phyloP scores from a whole-genome alignment of 1,140 invertebrate genomes.

The Mamestra configurata region DNA sequence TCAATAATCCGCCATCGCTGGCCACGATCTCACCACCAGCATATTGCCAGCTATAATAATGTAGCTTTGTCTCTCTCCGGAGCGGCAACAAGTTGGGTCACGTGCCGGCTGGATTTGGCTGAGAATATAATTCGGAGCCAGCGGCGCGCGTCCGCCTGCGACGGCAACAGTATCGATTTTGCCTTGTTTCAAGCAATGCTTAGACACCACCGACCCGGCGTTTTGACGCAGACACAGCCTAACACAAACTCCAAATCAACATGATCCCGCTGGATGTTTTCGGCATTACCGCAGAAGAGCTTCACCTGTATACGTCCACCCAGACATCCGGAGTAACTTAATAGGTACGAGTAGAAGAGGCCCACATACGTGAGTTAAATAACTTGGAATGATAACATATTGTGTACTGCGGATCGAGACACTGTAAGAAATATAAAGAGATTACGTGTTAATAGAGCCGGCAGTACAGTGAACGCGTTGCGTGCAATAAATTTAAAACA shows the following conservation, averaged over 20 bases:
- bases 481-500: constrained; percentile 36
- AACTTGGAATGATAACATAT: constrained; percentile 47
- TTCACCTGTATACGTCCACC: constrained; percentile 12
- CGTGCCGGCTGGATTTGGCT: constrained; percentile 77
- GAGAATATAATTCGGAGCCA: constrained; percentile 78
- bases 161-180: constrained; percentile 81
- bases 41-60: constrained; percentile 44
- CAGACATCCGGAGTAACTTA: constrained; percentile 26
- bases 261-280: constrained; percentile 42
- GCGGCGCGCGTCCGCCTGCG: constrained; percentile 79
- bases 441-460: constrained; percentile 34
- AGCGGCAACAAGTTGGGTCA: constrained; percentile 85
- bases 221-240: constrained; percentile 57
- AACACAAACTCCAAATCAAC: constrained; percentile 19
- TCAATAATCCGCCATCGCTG: constrained; percentile 43
- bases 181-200: constrained; percentile 75
- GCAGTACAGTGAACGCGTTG: constrained; percentile 11
- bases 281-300: background rate
- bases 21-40: constrained; percentile 25
- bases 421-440: constrained; percentile 29
- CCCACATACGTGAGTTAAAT: constrained; percentile 57
- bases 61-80: constrained; percentile 59
- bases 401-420: constrained; percentile 46
- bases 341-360: constrained; percentile 36
- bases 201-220: constrained; percentile 65